phyloP scores from a whole-genome alignment of 2,888 invertebrate species.

The Apamea crenata region DNA sequence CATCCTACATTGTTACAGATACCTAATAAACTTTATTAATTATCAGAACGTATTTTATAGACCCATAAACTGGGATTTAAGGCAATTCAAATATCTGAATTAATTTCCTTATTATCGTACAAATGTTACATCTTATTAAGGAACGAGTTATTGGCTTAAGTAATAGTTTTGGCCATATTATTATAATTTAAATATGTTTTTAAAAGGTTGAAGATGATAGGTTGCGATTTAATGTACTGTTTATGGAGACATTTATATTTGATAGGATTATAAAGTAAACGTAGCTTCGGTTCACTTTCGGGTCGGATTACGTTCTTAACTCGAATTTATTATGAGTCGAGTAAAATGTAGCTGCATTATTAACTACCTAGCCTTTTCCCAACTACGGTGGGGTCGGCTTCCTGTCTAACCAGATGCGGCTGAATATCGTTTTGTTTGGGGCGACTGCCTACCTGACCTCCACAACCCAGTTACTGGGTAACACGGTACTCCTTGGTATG shows the following conservation, averaged over 20 bases:
- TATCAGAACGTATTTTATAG: slow-evolving; percentile 74
- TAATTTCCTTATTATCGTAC: slow-evolving; percentile 74
- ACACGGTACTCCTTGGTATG: too few species aligned
- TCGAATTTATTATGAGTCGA: slow-evolving; percentile 18
- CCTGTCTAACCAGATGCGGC: too few species aligned
- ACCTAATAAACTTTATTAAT: slow-evolving; percentile 76
- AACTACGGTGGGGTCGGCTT: too few species aligned
- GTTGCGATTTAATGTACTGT: slow-evolving; percentile 68
- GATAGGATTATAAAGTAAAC: slow-evolving; percentile 37
- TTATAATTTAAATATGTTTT: slow-evolving; percentile 73
- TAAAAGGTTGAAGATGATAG: slow-evolving; percentile 70
- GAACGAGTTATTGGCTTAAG: slow-evolving; percentile 67
- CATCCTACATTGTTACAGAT: slow-evolving; percentile 73
- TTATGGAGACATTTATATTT: slow-evolving; percentile 62
- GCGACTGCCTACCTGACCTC: too few species aligned
- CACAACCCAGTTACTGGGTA: too few species aligned
- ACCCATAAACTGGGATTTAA: slow-evolving; percentile 73
- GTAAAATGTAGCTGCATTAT: background rate
- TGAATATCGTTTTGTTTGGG: too few species aligned
- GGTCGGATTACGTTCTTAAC: slow-evolving; percentile 31
- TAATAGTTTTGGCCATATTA: slow-evolving; percentile 66
- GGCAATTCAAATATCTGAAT: slow-evolving; percentile 70
- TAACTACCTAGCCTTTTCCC: too few species aligned
- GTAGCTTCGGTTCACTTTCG: slow-evolving; percentile 14
- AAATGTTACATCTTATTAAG: slow-evolving; percentile 71